Base-by-base conservation (phyloP, 2,888 invertebrate species). In the Dexiosoma caninum region DNA sequence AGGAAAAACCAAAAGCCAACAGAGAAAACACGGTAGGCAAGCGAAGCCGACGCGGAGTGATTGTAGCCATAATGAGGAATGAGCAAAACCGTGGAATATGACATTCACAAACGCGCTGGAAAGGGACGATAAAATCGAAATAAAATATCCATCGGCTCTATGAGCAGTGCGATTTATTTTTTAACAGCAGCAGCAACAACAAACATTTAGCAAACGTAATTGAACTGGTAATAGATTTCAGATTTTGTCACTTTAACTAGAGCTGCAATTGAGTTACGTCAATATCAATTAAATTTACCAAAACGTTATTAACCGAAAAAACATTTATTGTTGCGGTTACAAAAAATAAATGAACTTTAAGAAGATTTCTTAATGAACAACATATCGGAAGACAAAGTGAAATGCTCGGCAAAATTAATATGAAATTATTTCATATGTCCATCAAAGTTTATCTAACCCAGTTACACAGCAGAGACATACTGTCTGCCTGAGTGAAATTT, bases 181-280 rank as follows among this genome's bases (percentile, higher is more conserved):
- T 40, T 37, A 27, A 35, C 14, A 42, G n/a, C 27, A 27, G 35
- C 19, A 30, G 23, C 7, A 51, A 6, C 27, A 27, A 27, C 27
- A 27, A 3, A 49, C 27, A 37, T 16, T 19, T n/a, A 12, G 12
- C 6, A 32, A 53, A 44, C 57, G 46, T 37, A 40, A 42, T 59
- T 53, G 32, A 51, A 76, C 42, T 14, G 9, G 7, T 35, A 42
- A 32, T 27, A 23, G 84, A 85, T 85, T 84, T 57, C 67, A 46
- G 60, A 72, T 62, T 67, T 76, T 69, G 72, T 51, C 72, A 77
- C 35, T 76, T 71, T 71, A 72, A 71, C 67, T 21, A 62, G 67
- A 62, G 82, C 89, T 89, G 88, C 87, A 87, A 87, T 88, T 88
- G 89, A 88, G 86, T 88, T 88, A 87, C 89, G 89, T 87, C 89